Conservation (phyloP, 2,797 vertebrate genomes). For the Aphelocoma californica region DNA sequence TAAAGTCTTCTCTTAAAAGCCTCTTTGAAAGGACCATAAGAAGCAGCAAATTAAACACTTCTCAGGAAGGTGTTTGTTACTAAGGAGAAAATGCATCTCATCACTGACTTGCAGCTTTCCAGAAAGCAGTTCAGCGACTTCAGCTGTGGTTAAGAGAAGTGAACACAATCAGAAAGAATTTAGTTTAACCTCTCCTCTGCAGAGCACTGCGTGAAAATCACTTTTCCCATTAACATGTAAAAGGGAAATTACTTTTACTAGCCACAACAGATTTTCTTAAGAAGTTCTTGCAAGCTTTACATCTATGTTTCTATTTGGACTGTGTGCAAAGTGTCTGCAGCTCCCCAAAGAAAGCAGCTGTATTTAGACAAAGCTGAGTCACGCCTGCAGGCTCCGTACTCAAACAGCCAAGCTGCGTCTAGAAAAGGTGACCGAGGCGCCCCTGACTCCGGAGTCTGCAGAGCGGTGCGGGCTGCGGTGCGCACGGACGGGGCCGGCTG, state of each 20-base stretch:
- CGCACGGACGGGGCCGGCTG: background rate
- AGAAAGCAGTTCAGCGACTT: background rate
- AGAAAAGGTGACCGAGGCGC: background rate
- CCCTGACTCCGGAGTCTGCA: background rate
- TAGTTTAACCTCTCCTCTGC: background rate
- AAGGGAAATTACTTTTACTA: background rate
- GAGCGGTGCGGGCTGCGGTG: background rate
- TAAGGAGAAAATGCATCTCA: background rate
- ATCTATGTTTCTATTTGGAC: background rate
- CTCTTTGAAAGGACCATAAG: background rate
- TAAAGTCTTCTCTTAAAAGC: conserved; percentile 29
- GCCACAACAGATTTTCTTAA: background rate
- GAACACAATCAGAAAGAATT: background rate
- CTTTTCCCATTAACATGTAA: background rate
- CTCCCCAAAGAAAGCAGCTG: background rate
- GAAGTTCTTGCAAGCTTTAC: background rate
- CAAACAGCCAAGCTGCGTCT: background rate
- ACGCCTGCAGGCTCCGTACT: background rate
- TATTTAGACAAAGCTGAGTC: conserved; percentile 25
- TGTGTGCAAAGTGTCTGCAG: background rate
- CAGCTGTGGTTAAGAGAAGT: background rate
- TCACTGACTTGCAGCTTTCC: background rate
- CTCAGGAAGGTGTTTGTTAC: background rate
- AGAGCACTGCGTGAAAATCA: background rate
- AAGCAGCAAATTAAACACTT: conserved; percentile 11